Evolutionary conservation across 1,140 invertebrate genomes (phyloP).

Genomic region (Luehdorfia chinensis): DNA sequence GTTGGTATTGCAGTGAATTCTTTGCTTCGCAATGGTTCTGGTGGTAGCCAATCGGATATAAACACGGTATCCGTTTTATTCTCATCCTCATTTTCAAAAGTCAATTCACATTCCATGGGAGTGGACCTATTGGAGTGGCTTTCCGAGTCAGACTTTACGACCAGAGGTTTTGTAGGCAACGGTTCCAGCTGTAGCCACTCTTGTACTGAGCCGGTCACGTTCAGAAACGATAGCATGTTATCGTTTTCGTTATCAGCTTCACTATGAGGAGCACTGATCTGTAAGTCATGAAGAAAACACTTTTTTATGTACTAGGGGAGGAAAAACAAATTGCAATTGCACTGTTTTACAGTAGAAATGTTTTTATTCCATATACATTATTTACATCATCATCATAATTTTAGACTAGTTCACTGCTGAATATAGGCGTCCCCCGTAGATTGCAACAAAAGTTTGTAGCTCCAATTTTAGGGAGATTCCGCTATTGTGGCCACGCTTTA

Average conservation of each 20-base stretch:
- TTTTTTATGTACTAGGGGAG: no score
- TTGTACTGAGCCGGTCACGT: slow-evolving; percentile 50
- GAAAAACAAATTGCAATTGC: no score
- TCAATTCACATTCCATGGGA: slow-evolving; percentile 20
- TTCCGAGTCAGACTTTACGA: slow-evolving; percentile 23
- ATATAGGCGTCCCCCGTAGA: no score
- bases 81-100: slow-evolving; percentile 6
- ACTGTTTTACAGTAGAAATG: no score
- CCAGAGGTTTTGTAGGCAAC: slow-evolving; percentile 35
- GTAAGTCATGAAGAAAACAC: not conserved
- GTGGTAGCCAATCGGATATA: slow-evolving; percentile 60
- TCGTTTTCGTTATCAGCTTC: slow-evolving; percentile 22
- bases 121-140: slow-evolving; percentile 23
- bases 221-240: slow-evolving; percentile 49
- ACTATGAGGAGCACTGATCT: not conserved
- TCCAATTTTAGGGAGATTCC: no score
- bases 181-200: slow-evolving; percentile 61
- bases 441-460: no score
- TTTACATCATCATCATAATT: no score
- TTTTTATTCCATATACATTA: no score
- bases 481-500: no score
- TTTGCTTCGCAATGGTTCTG: slow-evolving; percentile 42
- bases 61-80: slow-evolving; percentile 38
- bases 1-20: slow-evolving; percentile 72
- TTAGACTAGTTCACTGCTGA: no score